Evolutionary conservation across 2,113 vertebrate genomes (phyloP), one percentile per base, ranked within the genome.

Genomic region (Labeo catla): DNA sequence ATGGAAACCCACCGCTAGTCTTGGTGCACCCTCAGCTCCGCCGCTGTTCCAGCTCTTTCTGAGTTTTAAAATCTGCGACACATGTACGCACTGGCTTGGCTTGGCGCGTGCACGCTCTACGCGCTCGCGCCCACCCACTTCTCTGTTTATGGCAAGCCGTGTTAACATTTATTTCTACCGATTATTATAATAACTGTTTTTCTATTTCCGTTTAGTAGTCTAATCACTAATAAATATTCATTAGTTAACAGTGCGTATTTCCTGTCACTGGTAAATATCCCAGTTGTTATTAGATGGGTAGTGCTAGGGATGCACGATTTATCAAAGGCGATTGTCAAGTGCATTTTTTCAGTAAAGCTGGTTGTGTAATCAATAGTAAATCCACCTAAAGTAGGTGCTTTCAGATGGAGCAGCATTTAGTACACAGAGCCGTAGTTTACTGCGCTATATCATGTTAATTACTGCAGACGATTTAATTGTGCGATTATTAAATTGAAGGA

Each of bases 1-100:
- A 50, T 68, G 39, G n/a, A 13, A 50, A 66, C 7, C n/a, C 7
- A 10, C 12, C 12, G 28, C 15, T 21, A 36, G 63, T 82, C 28
- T 52, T 13, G 9, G 61, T 52, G 63, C 65, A 50, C 78, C 15
- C 11, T 54, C 50, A 2, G 12, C 23, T 66, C 63, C 0, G 65
- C 19, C 2, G 50, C 50, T 73, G 66, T 65, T 65, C 57, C 23
- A 45, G 72, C 72, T 65, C 66, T 63, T n/a, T 52, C 68, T 28
- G 79, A 86, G 70, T 86, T 86, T 83, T 86, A 50, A 68, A 86
- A 83, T 83, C 79, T 86, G 80, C 86, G 80, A 86, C 86, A 86
- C 86, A 86, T 80, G 76, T 3, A 70, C 63, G 19, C 84, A 43
- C 65, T 61, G 76, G 34, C 7, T 81, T 82, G 43, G 63, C 23